A percentile compares a stretch with the other conserved stretches of the same genome.
These are phyloP conservation scores for Pemphredon lugubris DNA, from an alignment of 2,888 invertebrate genomes.

Conservation along the genomic window DNA sequence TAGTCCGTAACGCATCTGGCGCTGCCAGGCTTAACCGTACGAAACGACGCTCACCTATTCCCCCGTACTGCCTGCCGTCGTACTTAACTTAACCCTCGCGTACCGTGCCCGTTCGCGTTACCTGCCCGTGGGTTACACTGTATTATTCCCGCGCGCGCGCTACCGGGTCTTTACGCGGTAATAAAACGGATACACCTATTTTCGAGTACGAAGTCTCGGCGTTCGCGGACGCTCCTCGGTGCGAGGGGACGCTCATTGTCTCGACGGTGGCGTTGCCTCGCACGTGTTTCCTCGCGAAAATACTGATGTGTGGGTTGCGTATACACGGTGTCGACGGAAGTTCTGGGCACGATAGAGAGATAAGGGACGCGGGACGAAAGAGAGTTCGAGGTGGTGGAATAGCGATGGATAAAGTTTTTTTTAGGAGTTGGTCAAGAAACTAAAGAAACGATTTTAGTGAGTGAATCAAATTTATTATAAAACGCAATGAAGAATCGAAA, in stretches of 20 bases:
- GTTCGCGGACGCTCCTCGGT: slow-evolving; percentile 15
- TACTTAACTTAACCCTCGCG: slow-evolving; percentile 6
- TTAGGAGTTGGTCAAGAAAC: too few relatives aligned
- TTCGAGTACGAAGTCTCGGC: slow-evolving; percentile 58
- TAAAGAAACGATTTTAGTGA: too few relatives aligned
- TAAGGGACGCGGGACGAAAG: too few relatives aligned
- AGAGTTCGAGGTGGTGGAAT: too few relatives aligned
- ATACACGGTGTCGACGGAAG: too few relatives aligned
- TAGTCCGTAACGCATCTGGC: slow-evolving; percentile 77
- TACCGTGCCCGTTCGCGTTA: slow-evolving; percentile 34
- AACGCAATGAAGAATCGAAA: too few relatives aligned
- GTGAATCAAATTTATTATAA: too few relatives aligned
- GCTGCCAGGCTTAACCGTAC: slow-evolving; percentile 31
- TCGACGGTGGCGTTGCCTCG: slow-evolving; percentile 53
- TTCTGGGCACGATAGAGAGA: too few relatives aligned
- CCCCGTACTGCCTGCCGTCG: not conserved
- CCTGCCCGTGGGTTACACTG: not conserved
- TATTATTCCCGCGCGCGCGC: not conserved
- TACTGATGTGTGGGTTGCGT: too few relatives aligned
- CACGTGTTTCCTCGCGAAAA: slow-evolving; percentile 34
- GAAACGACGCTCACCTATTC: slow-evolving; percentile 18
- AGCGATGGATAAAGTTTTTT: too few relatives aligned
- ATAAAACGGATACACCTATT: slow-evolving; percentile 73
- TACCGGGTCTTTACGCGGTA: slow-evolving; percentile 73
- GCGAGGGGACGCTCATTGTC: slow-evolving; percentile 65